phyloP scores from a whole-genome alignment of 1,140 invertebrate species.

The Macrotrachela quadricornifera region DNA sequence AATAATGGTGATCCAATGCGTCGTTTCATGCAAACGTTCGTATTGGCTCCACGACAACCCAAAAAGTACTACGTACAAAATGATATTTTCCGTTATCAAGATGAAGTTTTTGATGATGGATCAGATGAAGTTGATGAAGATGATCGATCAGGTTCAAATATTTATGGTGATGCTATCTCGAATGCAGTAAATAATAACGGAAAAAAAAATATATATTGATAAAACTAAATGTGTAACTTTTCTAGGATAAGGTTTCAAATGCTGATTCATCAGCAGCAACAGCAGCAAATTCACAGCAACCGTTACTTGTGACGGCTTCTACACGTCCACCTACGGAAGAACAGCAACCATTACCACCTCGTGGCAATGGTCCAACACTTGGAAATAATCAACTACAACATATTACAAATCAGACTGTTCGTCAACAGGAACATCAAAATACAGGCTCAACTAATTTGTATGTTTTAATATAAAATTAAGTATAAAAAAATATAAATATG shows the following conservation, averaged over 20 bases:
- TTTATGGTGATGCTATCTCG: background rate
- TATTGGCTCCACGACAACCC: conserved; percentile 70
- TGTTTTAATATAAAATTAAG: no score
- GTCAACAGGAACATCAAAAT: no score
- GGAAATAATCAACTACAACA: background rate
- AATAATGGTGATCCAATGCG: conserved; percentile 86
- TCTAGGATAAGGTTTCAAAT: background rate
- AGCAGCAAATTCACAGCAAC: background rate
- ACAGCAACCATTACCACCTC: background rate
- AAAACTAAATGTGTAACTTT: background rate
- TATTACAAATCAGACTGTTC: background rate
- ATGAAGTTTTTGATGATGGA: conserved; percentile 48
- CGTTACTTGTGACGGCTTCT: background rate
- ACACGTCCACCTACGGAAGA: background rate
- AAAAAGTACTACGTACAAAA: conserved; percentile 95
- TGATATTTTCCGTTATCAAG: conserved; percentile 93
- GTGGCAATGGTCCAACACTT: no score
- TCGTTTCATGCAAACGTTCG: conserved; percentile 88
- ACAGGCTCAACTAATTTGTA: no score
- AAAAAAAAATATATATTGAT: background rate
- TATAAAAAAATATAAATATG: no score
- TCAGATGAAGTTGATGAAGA: background rate
- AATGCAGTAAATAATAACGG: background rate
- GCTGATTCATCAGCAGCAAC: background rate
- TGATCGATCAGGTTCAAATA: background rate